Evolutionary conservation across 1,140 invertebrate genomes (phyloP).

Genomic region (Parapsyche elsis): DNA sequence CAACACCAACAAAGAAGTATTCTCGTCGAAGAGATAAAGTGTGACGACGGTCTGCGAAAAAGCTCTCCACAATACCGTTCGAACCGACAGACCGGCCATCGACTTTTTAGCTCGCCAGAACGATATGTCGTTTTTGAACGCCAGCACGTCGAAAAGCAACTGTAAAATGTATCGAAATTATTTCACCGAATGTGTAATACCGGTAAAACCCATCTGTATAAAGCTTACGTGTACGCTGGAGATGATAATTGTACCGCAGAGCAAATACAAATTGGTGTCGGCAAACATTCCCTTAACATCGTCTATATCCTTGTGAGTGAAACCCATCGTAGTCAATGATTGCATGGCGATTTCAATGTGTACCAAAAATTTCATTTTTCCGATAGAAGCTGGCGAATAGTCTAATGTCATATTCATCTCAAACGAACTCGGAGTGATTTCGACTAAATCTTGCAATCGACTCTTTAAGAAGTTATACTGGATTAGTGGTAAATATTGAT

Average conservation of each 20-base stretch:
- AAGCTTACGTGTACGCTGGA: constrained; percentile 91
- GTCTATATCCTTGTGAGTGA: constrained; percentile 94
- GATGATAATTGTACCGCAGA: constrained; percentile 93
- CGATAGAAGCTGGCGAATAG: constrained; percentile 75
- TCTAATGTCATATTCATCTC: constrained; percentile 70
- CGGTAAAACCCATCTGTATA: no score
- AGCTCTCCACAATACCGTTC: constrained; percentile 91
- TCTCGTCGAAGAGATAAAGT: constrained; percentile 92
- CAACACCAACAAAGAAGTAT: constrained; percentile 90
- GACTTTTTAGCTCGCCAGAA: constrained; percentile 91
- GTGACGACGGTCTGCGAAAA: constrained; percentile 95
- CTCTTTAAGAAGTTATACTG: constrained; percentile 85
- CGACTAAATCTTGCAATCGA: constrained; percentile 78
- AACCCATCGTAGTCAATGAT: constrained; percentile 81
- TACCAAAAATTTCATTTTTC: constrained; percentile 78
- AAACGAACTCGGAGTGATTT: constrained; percentile 69
- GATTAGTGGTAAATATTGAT: constrained; percentile 84
- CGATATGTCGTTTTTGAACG: constrained; percentile 97
- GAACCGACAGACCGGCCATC: constrained; percentile 88
- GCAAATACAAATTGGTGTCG: constrained; percentile 93
- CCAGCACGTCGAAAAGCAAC: constrained; percentile 95
- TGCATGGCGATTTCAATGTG: constrained; percentile 85
- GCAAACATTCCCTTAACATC: constrained; percentile 97
- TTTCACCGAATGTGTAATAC: constrained; percentile 18
- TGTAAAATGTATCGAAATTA: constrained; percentile 65